Percentiles rank a stretch among this genome's conserved stretches.
phyloP scores from a whole-genome alignment of 2,888 invertebrate species.

The Caprella mutica region DNA sequence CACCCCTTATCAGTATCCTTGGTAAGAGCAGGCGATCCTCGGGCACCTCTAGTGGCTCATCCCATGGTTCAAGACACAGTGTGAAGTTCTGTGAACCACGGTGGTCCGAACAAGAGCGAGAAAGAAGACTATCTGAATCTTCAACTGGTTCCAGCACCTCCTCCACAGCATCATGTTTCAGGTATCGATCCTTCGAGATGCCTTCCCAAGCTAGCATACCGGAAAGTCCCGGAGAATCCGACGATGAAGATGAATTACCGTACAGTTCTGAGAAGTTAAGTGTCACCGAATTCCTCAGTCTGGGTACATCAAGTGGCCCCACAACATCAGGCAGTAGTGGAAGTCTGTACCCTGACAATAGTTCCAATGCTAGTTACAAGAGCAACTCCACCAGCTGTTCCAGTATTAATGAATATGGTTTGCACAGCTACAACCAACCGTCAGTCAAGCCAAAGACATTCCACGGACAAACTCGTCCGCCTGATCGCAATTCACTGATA shows the following conservation, averaged over 20 bases:
- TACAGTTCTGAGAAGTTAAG: slow-evolving; percentile 10
- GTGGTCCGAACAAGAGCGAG: not conserved
- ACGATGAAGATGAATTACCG: slow-evolving; percentile 1
- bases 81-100: slow-evolving; percentile 26
- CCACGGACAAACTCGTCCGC: slow-evolving; percentile 14
- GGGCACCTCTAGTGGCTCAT: not conserved
- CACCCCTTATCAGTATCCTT: slow-evolving; percentile 26
- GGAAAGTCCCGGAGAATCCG: slow-evolving; percentile 14
- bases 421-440: not conserved
- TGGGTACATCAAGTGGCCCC: no score
- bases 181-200: slow-evolving; percentile 20
- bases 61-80: slow-evolving; percentile 19
- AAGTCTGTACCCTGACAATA: slow-evolving; percentile 13
- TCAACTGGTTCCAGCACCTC: slow-evolving; percentile 5
- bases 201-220: slow-evolving; percentile 13
- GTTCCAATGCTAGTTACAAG: slow-evolving; percentile 1
- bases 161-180: not conserved
- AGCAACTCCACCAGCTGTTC: slow-evolving; percentile 15
- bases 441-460: slow-evolving; percentile 9
- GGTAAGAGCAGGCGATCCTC: slow-evolving; percentile 22
- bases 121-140: slow-evolving; percentile 3
- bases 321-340: slow-evolving; percentile 6
- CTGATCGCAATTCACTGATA: slow-evolving; percentile 28
- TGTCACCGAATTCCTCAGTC: slow-evolving; percentile 2
- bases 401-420: not conserved